Evolutionary conservation across 2,797 vertebrate genomes (phyloP).

Genomic region (Crenuchus spilurus): DNA sequence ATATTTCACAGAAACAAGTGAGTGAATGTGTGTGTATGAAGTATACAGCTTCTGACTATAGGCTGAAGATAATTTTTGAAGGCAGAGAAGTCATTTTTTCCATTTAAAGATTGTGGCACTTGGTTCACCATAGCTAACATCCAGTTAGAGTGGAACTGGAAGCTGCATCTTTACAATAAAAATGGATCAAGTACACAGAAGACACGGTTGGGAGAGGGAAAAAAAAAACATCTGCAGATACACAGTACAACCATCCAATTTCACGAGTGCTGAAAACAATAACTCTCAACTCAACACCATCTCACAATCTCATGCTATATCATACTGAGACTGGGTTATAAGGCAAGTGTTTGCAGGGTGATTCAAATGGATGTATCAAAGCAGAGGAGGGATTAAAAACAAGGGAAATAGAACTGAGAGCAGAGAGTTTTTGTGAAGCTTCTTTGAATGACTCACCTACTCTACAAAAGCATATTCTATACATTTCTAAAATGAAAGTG

Average conservation of each 20-base stretch:
- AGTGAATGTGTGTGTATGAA: neutral
- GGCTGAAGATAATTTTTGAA: conserved; percentile 65
- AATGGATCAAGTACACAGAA: neutral
- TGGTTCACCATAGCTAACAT: neutral
- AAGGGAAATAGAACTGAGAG: too few relatives aligned
- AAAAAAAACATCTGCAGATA: neutral
- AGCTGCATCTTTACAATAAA: neutral
- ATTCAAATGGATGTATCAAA: neutral
- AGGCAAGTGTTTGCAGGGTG: neutral
- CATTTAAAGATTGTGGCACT: conserved; percentile 30
- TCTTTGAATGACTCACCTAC: too few relatives aligned
- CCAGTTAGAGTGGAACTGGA: neutral
- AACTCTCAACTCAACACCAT: conserved; percentile 14
- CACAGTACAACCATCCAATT: conserved; percentile 15
- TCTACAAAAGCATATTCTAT: too few relatives aligned
- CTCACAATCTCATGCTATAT: neutral
- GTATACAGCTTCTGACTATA: conserved; percentile 55
- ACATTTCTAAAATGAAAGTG: too few relatives aligned
- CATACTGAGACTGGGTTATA: neutral
- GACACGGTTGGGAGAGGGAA: neutral
- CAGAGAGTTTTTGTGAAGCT: too few relatives aligned
- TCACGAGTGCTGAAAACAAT: conserved; percentile 19
- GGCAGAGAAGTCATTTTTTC: conserved; percentile 64
- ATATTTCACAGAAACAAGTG: neutral
- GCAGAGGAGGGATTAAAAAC: neutral